Evolutionary conservation across 2,888 invertebrate species (phyloP).

Genomic region (Slavum lentiscoides): DNA sequence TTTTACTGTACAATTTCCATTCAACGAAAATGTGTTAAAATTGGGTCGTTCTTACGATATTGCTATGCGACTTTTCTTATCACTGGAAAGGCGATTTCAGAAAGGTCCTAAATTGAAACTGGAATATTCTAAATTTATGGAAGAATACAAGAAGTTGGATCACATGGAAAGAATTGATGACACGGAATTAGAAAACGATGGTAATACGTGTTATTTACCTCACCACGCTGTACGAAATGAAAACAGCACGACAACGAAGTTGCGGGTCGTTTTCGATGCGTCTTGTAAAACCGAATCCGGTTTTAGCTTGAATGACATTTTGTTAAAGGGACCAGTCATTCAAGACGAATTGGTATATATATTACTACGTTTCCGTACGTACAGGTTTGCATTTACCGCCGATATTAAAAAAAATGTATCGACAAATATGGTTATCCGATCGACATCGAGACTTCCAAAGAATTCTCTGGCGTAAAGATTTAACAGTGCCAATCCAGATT

Average conservation of each 20-base stretch:
- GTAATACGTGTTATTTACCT: neutral
- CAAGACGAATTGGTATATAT: conserved; percentile 1
- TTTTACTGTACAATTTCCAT: too few species aligned
- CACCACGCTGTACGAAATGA: conserved; percentile 9
- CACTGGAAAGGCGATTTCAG: too few species aligned
- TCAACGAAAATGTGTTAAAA: too few species aligned
- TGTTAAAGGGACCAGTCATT: conserved; percentile 5
- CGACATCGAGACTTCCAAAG: too few species aligned
- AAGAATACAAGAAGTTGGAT: too few species aligned
- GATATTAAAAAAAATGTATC: neutral
- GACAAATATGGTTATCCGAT: too few species aligned
- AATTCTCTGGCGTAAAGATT: too few species aligned
- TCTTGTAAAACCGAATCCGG: neutral
- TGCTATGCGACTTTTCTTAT: too few species aligned
- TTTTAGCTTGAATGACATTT: neutral
- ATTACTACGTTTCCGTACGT: neutral
- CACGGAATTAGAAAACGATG: neutral
- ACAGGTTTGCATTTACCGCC: neutral
- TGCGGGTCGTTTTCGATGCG: neutral
- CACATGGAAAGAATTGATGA: neutral
- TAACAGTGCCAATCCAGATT: too few species aligned
- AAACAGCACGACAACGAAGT: neutral
- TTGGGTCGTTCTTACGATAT: too few species aligned
- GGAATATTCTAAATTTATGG: too few species aligned
- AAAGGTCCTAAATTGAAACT: too few species aligned